phyloP scores from a whole-genome alignment of 1,140 invertebrate species.

The Bombus waltoni region DNA sequence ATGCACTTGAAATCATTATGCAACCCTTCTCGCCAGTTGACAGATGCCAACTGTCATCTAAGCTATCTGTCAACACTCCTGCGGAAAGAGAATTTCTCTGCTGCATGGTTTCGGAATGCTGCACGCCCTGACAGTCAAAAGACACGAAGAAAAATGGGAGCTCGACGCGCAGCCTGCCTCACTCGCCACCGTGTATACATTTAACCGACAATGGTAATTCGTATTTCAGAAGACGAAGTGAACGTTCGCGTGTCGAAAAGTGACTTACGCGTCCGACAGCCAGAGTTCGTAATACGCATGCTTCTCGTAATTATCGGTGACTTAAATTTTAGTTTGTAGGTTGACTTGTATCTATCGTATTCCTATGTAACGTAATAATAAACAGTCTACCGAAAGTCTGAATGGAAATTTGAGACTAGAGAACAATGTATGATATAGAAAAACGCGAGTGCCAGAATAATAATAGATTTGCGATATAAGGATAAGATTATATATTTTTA shows the following conservation, averaged over 20 bases:
- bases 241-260: background rate
- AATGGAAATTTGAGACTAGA: too few species aligned
- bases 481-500: too few species aligned
- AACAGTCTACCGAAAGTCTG: too few species aligned
- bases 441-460: too few species aligned
- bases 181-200: background rate
- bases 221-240: background rate
- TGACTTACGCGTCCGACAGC: background rate
- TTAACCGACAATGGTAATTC: background rate
- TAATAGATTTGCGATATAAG: too few species aligned
- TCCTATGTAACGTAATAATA: too few species aligned
- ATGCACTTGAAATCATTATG: slow-evolving; percentile 59
- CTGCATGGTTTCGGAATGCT: background rate
- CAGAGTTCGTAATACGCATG: too few species aligned
- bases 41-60: slow-evolving; percentile 53
- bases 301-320: too few species aligned
- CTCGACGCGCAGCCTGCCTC: background rate
- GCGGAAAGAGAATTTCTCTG: slow-evolving; percentile 43
- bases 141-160: slow-evolving; percentile 6
- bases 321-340: too few species aligned
- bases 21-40: slow-evolving; percentile 3
- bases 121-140: slow-evolving; percentile 16
- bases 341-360: too few species aligned
- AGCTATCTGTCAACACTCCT: slow-evolving; percentile 59
- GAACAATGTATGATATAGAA: too few species aligned